Percentiles rank a stretch among this genome's conserved stretches.
These are phyloP conservation scores for Labeo rohita DNA, from an alignment of 2,113 vertebrate species.

Conservation along the genomic window DNA sequence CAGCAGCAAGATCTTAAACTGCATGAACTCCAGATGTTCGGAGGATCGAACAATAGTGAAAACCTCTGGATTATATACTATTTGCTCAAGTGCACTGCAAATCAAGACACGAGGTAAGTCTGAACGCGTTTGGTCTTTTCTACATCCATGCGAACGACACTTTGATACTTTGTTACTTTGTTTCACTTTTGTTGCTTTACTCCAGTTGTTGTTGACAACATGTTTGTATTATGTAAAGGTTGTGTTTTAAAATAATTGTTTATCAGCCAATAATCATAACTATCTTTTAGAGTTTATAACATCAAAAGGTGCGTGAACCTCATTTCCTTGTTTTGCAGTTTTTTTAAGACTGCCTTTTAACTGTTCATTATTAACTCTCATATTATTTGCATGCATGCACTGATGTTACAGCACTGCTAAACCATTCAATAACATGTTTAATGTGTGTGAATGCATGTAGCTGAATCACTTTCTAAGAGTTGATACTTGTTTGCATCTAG, in stretches of 20 bases:
- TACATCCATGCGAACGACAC: background rate
- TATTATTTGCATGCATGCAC: background rate
- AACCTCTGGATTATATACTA: background rate
- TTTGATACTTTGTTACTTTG: background rate
- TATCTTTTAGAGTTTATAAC: background rate
- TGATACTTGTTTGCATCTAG: background rate
- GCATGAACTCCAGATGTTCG: background rate
- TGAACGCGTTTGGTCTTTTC: background rate
- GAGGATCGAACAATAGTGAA: background rate
- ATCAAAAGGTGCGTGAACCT: background rate
- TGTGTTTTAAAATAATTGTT: background rate
- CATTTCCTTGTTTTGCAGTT: constrained; percentile 25
- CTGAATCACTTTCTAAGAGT: background rate
- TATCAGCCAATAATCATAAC: background rate
- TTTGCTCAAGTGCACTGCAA: background rate
- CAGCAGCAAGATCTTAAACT: background rate
- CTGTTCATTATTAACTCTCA: background rate
- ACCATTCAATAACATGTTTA: background rate
- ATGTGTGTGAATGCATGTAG: background rate
- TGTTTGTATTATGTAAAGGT: background rate
- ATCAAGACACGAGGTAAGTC: background rate
- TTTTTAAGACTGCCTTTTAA: background rate
- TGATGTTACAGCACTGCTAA: background rate
- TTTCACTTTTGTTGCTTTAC: background rate
- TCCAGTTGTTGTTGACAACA: background rate